Evolutionary conservation across 2,888 invertebrate genomes (phyloP).

Genomic region (Candidula unifasciata): DNA sequence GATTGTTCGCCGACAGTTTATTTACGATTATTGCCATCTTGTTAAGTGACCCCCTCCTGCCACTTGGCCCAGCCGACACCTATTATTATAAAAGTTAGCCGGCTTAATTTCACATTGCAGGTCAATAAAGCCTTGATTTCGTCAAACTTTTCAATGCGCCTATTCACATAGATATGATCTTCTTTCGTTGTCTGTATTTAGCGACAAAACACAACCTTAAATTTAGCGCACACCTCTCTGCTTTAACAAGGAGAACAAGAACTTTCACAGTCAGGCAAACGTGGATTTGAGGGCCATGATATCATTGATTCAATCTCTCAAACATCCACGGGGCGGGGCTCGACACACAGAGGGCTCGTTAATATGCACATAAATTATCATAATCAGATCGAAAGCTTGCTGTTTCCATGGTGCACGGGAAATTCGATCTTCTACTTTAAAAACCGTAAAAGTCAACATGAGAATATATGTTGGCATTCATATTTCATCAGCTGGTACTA

Average conservation of each 20-base stretch:
- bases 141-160: background rate
- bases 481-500: background rate
- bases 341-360: background rate
- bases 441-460: conserved; percentile 25
- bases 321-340: background rate
- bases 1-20: too few species aligned
- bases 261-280: background rate
- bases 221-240: too few species aligned
- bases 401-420: background rate
- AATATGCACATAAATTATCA: conserved; percentile 42
- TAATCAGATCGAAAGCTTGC: conserved; percentile 5
- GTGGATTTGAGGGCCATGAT: background rate
- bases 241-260: background rate
- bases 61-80: too few species aligned
- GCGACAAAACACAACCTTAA: too few species aligned
- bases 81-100: background rate
- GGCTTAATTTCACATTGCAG: background rate
- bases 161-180: background rate
- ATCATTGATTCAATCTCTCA: conserved; percentile 28
- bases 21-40: too few species aligned
- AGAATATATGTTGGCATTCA: conserved; percentile 10
- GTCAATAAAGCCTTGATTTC: conserved; percentile 20
- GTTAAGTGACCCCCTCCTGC: too few species aligned
- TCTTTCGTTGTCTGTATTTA: background rate
- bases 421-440: conserved; percentile 21